Conservation (phyloP, 2,888 invertebrate species). For the Drosophila rellima region DNA sequence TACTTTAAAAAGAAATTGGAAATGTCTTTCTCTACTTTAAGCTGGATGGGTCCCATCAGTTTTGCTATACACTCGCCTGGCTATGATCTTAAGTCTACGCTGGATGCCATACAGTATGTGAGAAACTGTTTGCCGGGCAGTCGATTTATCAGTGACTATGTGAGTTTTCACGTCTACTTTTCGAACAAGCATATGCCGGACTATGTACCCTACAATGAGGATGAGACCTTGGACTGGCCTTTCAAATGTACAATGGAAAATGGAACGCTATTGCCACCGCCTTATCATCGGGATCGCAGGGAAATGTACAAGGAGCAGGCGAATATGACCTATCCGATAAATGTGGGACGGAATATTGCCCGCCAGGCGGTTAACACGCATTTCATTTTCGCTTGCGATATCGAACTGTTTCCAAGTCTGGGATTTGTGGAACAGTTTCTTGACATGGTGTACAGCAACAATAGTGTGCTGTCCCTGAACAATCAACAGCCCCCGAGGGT, state of each 20-base stretch:
- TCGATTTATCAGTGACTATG: slow-evolving; percentile 87
- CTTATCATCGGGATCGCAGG: slow-evolving; percentile 77
- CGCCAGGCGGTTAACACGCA: slow-evolving; percentile 92
- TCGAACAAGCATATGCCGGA: slow-evolving; percentile 87
- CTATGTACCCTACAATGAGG: slow-evolving; percentile 71
- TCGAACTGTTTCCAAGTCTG: slow-evolving; percentile 95
- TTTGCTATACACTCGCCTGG: slow-evolving; percentile 89
- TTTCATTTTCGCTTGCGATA: slow-evolving; percentile 93
- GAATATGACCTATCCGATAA: slow-evolving; percentile 93
- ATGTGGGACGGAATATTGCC: slow-evolving; percentile 94
- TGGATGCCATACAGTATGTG: slow-evolving; percentile 88
- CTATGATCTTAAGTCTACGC: slow-evolving; percentile 87
- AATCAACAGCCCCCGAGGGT: slow-evolving; percentile 50
- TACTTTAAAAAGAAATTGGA: not conserved
- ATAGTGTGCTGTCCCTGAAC: slow-evolving; percentile 86
- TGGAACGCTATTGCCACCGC: slow-evolving; percentile 41
- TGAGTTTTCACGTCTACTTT: slow-evolving; percentile 89
- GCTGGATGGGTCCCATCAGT: slow-evolving; percentile 89
- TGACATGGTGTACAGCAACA: slow-evolving; percentile 91
- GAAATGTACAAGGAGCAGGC: slow-evolving; percentile 88
- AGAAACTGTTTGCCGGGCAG: slow-evolving; percentile 87
- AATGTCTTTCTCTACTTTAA: slow-evolving; percentile 28
- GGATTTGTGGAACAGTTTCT: slow-evolving; percentile 91
- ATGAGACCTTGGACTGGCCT: slow-evolving; percentile 62
- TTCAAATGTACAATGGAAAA: slow-evolving; percentile 53